Base-by-base conservation (phyloP, 2,113 vertebrate genomes). In the Tautogolabrus adspersus region DNA sequence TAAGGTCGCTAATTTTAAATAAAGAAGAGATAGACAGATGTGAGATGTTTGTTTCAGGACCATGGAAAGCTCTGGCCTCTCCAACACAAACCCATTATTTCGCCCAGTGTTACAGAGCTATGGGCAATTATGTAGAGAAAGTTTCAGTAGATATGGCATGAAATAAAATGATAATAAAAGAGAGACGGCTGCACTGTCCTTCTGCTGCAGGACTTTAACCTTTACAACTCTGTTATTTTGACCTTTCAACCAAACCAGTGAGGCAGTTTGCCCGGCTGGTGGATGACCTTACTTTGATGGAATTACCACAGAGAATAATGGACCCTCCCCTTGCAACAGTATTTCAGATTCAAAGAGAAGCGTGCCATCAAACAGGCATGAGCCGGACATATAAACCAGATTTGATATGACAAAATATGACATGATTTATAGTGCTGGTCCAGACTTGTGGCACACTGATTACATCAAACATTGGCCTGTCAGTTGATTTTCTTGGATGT, bases 211-310 rank as follows among this genome's bases (percentile, higher is more conserved):
- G 92, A 89, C 66, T 3, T 79, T 91, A 83, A 93, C 91, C 89
- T 93, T 93, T 91, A 82, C 86, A 62, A 54, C 77, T 81, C 79
- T 70, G 84, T 77, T 88, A 77, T 85, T 88, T 83, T 91, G 92
- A 92, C 91, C 91, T 93, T 93, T 91, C 75, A 87, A 86, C 84
- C 85, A 88, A 89, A 88, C 87, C 26, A 0, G 70, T 91, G 92
- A 91, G 71, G 82, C 82, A 72, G 82, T 58, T 65, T 82, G 81
- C 75, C 77, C 87, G 67, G 85, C 85, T 87, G 79, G 88, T 75
- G 75, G 63, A 81, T 92, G 91, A 91, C 91, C 92, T 93, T 93
- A 86, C 90, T 92, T 92, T 93, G 91, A 93, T 92, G 89, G 89
- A 87, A 88, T 89, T 85, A 91, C 85, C 66, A 86, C 79, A 81